Evolutionary conservation across 2,113 vertebrate species (phyloP).

Genomic region (Dinomys branickii): DNA sequence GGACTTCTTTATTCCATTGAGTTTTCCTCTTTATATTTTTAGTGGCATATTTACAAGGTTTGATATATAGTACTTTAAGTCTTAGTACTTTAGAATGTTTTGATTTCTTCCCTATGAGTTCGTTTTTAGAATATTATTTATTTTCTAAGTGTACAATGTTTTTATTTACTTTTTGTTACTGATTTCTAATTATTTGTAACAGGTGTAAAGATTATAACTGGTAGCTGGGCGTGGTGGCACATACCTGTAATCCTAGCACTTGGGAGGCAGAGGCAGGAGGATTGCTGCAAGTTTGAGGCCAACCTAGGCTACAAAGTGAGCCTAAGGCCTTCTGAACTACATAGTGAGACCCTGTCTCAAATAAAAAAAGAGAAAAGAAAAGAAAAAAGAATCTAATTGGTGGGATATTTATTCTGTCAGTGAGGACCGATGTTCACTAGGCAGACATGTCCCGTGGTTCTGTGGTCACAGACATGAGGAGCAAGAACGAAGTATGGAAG

Average conservation of each 20-base stretch:
- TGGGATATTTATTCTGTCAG: background rate
- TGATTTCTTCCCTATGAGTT: slow-evolving; percentile 22
- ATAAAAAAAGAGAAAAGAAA: no score
- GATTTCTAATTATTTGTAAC: slow-evolving; percentile 22
- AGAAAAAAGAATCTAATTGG: no score
- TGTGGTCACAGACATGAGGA: background rate
- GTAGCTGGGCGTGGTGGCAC: background rate
- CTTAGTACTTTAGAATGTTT: slow-evolving; percentile 44
- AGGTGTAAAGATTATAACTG: slow-evolving; percentile 14
- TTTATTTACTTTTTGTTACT: slow-evolving; percentile 33
- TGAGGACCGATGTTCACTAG: background rate
- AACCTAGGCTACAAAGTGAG: no score
- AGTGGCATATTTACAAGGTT: slow-evolving; percentile 3
- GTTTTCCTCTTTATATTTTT: background rate
- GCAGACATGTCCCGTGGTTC: background rate
- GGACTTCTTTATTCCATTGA: background rate
- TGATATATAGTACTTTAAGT: background rate
- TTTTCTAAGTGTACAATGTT: background rate
- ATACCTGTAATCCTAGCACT: no score
- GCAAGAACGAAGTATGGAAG: background rate
- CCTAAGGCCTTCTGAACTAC: no score
- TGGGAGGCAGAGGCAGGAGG: no score
- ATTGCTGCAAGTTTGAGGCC: no score
- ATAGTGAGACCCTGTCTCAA: no score
- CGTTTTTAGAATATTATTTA: background rate